These are phyloP conservation scores for Archips crataeganus DNA, from an alignment of 2,888 invertebrate genomes.

Conservation along the genomic window DNA sequence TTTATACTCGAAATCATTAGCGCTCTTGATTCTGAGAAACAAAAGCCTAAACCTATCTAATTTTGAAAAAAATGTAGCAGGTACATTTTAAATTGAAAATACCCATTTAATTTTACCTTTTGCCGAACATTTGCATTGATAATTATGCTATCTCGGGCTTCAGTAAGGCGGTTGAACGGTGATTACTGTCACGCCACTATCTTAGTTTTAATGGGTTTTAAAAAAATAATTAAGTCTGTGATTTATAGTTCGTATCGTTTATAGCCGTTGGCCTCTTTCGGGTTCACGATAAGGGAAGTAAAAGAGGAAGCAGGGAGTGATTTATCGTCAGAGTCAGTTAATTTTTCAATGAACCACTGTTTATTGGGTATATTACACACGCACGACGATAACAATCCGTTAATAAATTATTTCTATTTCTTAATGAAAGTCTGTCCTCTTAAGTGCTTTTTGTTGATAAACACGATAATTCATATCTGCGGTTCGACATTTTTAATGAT, in stretches of 20 bases:
- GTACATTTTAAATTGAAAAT: too few relatives aligned
- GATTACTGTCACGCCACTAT: slow-evolving; percentile 58
- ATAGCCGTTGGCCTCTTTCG: slow-evolving; percentile 64
- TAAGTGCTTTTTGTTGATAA: slow-evolving; percentile 37
- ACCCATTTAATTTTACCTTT: slow-evolving; percentile 36
- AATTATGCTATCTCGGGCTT: slow-evolving; percentile 44
- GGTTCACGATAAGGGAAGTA: slow-evolving; percentile 73
- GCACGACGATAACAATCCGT: slow-evolving; percentile 45
- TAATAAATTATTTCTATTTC: slow-evolving; percentile 46
- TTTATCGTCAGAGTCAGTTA: slow-evolving; percentile 59
- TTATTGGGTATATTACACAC: slow-evolving; percentile 46
- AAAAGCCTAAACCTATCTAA: too few relatives aligned
- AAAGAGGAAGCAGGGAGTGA: slow-evolving; percentile 62
- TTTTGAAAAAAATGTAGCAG: too few relatives aligned
- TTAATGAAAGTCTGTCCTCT: slow-evolving; percentile 43
- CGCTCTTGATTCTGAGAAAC: too few relatives aligned
- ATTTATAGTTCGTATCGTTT: slow-evolving; percentile 72
- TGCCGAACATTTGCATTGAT: slow-evolving; percentile 49
- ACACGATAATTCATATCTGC: slow-evolving; percentile 15
- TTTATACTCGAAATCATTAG: too few relatives aligned
- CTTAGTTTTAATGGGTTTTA: slow-evolving; percentile 64
- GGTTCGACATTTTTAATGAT: slow-evolving; percentile 35
- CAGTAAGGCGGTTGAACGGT: slow-evolving; percentile 21
- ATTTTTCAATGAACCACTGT: slow-evolving; percentile 63
- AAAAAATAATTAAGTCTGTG: slow-evolving; percentile 56